Percentiles rank a stretch among this genome's conserved stretches.
phyloP scores from a whole-genome alignment of 2,797 vertebrate genomes.

The Acestrorhynchus altus region DNA sequence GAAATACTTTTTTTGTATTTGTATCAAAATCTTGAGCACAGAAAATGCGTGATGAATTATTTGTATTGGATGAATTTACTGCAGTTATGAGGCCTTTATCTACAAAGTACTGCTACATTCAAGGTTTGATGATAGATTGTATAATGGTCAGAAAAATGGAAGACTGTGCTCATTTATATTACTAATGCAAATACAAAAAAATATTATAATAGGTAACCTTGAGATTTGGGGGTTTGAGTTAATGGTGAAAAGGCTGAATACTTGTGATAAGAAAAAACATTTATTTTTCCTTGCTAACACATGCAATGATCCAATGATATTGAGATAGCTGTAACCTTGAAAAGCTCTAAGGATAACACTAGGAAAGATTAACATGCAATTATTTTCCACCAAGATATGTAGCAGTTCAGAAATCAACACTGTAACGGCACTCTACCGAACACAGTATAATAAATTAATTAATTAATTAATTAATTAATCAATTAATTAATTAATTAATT shows the following conservation, averaged over 20 bases:
- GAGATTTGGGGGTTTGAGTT: not conserved
- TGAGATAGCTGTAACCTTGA: conserved; percentile 19
- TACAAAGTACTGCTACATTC: too few relatives aligned
- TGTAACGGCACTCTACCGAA: too few relatives aligned
- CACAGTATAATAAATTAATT: too few relatives aligned
- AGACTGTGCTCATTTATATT: not conserved
- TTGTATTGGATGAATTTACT: too few relatives aligned
- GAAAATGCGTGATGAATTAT: too few relatives aligned
- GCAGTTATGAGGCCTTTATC: too few relatives aligned
- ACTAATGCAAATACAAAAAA: not conserved
- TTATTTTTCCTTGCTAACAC: conserved; percentile 7
- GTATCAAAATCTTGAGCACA: too few relatives aligned
- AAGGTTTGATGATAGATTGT: too few relatives aligned
- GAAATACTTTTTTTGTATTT: too few relatives aligned
- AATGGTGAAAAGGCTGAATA: not conserved
- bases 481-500: too few relatives aligned
- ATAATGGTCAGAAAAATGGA: not conserved
- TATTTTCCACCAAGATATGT: conserved; percentile 1
- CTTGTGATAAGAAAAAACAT: conserved; percentile 19
- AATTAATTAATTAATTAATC: too few relatives aligned
- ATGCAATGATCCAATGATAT: not conserved
- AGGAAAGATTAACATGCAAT: conserved; percentile 20
- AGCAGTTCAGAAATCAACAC: not conserved
- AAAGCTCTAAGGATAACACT: not conserved
- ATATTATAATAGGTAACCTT: conserved; percentile 9